These are phyloP conservation scores for Chrysogorgia sp. DNA, from an alignment of 92 coral and sea anemone species.

Conservation along the genomic window DNA sequence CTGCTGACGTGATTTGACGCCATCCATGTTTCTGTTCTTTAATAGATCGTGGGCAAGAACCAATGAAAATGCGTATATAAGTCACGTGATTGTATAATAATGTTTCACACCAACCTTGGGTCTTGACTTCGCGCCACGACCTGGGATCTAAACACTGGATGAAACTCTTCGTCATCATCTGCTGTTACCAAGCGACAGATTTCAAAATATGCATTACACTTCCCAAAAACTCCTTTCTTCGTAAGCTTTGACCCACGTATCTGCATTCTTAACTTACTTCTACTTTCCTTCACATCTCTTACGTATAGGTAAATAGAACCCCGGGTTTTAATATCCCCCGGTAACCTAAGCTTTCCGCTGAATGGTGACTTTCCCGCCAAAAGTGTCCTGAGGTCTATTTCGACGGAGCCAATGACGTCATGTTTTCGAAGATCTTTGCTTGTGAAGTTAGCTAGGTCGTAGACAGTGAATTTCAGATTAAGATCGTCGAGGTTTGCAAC, in stretches of 20 bases:
- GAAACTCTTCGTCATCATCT: slow-evolving; percentile 59
- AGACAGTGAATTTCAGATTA: slow-evolving; percentile 81
- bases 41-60: too few species aligned
- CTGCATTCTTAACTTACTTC: slow-evolving; percentile 71
- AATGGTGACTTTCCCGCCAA: slow-evolving; percentile 63
- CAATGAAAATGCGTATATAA: too few species aligned
- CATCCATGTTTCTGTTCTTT: too few species aligned
- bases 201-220: slow-evolving; percentile 88
- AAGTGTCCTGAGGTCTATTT: slow-evolving; percentile 72
- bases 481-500: slow-evolving; percentile 68
- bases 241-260: slow-evolving; percentile 74
- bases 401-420: slow-evolving; percentile 87
- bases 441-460: slow-evolving; percentile 95
- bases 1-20: too few species aligned
- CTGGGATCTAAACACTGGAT: slow-evolving; percentile 91
- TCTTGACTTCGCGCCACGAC: slow-evolving; percentile 76
- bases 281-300: slow-evolving; percentile 67
- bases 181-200: slow-evolving; percentile 66
- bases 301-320: slow-evolving; percentile 75
- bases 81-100: too few species aligned
- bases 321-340: slow-evolving; percentile 90
- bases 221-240: slow-evolving; percentile 81
- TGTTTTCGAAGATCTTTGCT: slow-evolving; percentile 95
- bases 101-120: slow-evolving; percentile 68
- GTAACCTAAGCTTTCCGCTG: slow-evolving; percentile 74